Conservation (phyloP, 2,113 vertebrate species). For the Dasypus novemcinctus region DNA sequence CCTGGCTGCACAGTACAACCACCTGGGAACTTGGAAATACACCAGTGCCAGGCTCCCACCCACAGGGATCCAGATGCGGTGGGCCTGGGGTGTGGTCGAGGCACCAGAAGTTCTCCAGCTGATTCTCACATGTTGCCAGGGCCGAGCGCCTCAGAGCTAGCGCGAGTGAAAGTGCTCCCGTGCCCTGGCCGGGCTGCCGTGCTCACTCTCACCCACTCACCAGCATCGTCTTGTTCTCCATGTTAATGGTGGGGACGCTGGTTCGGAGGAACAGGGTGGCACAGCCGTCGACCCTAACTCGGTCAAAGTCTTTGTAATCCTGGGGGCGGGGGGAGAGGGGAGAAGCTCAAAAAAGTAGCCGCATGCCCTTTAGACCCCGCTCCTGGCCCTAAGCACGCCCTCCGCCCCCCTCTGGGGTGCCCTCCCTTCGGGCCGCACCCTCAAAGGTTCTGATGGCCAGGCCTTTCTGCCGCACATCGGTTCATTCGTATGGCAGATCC, state of each 20-base stretch:
- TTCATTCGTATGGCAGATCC: neutral
- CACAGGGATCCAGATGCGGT: neutral
- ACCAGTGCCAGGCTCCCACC: neutral
- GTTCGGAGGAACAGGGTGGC: slow-evolving; percentile 91
- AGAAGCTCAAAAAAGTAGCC: neutral
- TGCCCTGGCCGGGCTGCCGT: neutral
- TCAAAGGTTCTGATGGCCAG: neutral
- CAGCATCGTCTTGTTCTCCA: slow-evolving; percentile 83
- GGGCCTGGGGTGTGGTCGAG: neutral
- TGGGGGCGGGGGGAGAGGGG: slow-evolving; percentile 28
- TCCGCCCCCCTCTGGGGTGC: neutral
- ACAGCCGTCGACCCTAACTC: slow-evolving; percentile 85
- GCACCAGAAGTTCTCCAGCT: neutral
- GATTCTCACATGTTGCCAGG: neutral
- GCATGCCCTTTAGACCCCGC: neutral
- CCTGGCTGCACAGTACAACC: neutral
- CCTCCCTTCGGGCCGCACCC: neutral
- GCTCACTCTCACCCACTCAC: slow-evolving; percentile 77
- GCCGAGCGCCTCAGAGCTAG: neutral
- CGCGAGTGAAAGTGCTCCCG: neutral
- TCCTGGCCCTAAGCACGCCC: neutral
- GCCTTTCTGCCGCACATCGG: neutral
- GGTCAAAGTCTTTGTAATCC: slow-evolving; percentile 89
- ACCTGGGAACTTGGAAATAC: neutral
- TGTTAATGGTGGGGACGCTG: slow-evolving; percentile 87